Evolutionary conservation across 2,888 invertebrate species (phyloP).

Genomic region (Scaeva pyrastri): DNA sequence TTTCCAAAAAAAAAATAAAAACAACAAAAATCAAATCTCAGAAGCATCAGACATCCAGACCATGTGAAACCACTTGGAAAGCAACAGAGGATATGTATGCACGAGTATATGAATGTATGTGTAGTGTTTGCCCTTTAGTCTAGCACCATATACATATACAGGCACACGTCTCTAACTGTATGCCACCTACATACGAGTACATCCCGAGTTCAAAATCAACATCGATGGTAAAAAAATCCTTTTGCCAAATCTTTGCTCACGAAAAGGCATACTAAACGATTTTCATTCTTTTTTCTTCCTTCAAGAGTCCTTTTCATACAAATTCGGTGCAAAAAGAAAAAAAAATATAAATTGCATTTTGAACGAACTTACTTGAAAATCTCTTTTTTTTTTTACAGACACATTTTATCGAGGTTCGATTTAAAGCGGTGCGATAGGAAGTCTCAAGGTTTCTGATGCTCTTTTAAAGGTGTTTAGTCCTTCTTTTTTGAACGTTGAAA

Average conservation of each 20-base stretch:
- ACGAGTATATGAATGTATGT: no score
- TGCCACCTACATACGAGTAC: neutral
- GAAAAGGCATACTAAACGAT: conserved; percentile 15
- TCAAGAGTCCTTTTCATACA: neutral
- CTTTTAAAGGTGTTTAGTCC: conserved; percentile 22
- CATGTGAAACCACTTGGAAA: conserved; percentile 57
- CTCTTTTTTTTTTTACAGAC: neutral
- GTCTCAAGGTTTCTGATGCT: conserved; percentile 17
- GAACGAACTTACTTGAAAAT: neutral
- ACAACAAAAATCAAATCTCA: conserved; percentile 47
- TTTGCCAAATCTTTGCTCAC: conserved; percentile 21
- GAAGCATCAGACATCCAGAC: conserved; percentile 21
- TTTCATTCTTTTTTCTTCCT: conserved; percentile 1
- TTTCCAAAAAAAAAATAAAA: conserved; percentile 9
- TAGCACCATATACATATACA: conserved; percentile 10
- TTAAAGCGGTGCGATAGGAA: conserved; percentile 3
- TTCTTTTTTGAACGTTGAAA: neutral
- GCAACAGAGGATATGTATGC: conserved; percentile 39
- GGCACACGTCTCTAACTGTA: neutral
- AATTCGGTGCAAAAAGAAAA: neutral
- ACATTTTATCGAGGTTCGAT: neutral
- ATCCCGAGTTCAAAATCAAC: conserved; percentile 35
- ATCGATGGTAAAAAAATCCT: conserved; percentile 22
- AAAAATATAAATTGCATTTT: conserved; percentile 14
- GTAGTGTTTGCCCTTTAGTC: conserved; percentile 17